These are phyloP conservation scores for Sialia sialis DNA, from an alignment of 2,113 vertebrate species.

Conservation along the genomic window DNA sequence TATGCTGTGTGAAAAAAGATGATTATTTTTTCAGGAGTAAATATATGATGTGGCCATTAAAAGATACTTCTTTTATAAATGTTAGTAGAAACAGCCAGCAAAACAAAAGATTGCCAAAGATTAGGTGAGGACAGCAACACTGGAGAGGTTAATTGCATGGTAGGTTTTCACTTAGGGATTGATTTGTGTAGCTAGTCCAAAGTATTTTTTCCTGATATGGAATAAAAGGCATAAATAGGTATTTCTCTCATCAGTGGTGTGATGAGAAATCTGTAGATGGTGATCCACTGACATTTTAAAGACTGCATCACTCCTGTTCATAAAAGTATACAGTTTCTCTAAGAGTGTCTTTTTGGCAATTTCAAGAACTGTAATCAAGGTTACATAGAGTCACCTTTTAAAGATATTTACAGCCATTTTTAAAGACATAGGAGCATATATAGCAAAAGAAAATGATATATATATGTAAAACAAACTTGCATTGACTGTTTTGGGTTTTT, in stretches of 20 bases:
- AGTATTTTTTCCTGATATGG: neutral
- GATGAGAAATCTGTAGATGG: neutral
- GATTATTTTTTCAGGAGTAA: conserved; percentile 10
- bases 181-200: neutral
- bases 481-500: neutral
- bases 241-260: neutral
- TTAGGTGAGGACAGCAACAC: neutral
- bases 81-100: neutral
- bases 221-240: neutral
- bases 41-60: neutral
- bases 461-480: neutral
- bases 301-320: neutral
- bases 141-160: neutral
- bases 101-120: neutral
- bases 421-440: neutral
- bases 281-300: neutral
- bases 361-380: neutral
- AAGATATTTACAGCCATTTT: neutral
- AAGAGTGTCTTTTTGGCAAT: neutral
- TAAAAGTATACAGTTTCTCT: neutral
- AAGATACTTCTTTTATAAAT: neutral
- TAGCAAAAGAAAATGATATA: neutral
- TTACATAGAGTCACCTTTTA: neutral
- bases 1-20: conserved; percentile 18
- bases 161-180: neutral